A percentile compares a stretch with the other conserved stretches of the same genome.
These are phyloP conservation scores for Hymenopus coronatus DNA, from an alignment of 2,888 invertebrate species.

Conservation along the genomic window DNA sequence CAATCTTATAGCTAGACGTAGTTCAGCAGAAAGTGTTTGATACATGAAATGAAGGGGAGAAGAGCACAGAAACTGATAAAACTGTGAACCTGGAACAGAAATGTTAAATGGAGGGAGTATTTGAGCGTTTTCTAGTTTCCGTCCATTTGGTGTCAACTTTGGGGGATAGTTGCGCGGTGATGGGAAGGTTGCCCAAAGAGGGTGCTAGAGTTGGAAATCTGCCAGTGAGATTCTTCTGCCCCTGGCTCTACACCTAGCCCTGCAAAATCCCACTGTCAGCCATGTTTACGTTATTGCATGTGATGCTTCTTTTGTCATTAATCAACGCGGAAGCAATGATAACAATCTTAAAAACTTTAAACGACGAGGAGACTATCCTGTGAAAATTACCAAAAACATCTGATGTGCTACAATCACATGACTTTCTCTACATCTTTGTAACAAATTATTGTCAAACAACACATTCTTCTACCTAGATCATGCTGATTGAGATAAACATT, in stretches of 20 bases:
- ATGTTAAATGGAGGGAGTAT: neutral
- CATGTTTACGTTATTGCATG: neutral
- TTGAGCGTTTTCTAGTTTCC: neutral
- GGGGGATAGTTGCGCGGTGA: neutral
- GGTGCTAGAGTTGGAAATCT: neutral
- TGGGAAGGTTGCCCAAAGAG: neutral
- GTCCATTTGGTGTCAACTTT: neutral
- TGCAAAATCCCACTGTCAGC: neutral
- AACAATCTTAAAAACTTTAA: too few relatives aligned
- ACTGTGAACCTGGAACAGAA: neutral
- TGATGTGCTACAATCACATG: too few relatives aligned
- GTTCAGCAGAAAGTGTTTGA: too few relatives aligned
- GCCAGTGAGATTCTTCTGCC: neutral
- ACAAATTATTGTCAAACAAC: too few relatives aligned
- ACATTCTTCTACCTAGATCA: too few relatives aligned
- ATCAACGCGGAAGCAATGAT: too few relatives aligned
- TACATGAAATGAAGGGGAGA: neutral
- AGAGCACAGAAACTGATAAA: neutral
- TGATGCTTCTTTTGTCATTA: neutral
- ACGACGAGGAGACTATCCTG: too few relatives aligned
- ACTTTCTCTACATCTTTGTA: too few relatives aligned
- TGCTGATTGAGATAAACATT: too few relatives aligned
- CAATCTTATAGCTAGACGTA: too few relatives aligned
- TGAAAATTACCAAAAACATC: too few relatives aligned
- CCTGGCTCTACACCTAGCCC: neutral